Evolutionary conservation across 2,888 invertebrate species (phyloP).

Genomic region (Bimastos eiseni): DNA sequence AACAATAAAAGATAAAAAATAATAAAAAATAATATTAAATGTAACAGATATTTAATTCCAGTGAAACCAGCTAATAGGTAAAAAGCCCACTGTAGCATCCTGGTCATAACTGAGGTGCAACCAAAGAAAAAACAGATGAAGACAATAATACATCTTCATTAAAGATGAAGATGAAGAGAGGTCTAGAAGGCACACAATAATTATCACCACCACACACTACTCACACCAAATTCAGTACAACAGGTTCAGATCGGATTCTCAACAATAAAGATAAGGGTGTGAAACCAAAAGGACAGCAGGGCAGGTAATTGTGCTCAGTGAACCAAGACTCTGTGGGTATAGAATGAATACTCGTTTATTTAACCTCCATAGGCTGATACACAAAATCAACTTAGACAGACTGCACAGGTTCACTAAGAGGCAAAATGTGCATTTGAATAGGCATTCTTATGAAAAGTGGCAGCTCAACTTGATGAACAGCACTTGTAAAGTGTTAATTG

Average conservation of each 20-base stretch:
- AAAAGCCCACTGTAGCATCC: background rate
- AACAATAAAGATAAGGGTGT: background rate
- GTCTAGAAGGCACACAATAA: background rate
- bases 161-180: background rate
- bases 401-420: too few species aligned
- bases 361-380: too few species aligned
- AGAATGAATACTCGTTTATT: too few species aligned
- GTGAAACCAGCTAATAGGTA: background rate
- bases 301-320: background rate
- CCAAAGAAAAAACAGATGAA: background rate
- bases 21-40: background rate
- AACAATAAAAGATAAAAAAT: background rate
- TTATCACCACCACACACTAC: background rate
- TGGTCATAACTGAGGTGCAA: background rate
- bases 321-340: too few species aligned
- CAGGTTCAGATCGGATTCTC: background rate
- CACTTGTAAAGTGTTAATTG: too few species aligned
- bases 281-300: background rate
- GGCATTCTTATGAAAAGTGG: background rate
- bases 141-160: background rate
- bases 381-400: too few species aligned
- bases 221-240: background rate
- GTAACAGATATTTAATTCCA: background rate
- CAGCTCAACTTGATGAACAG: background rate
- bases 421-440: too few species aligned